phyloP scores from a whole-genome alignment of 2,113 vertebrate species.

The Thermophis baileyi region DNA sequence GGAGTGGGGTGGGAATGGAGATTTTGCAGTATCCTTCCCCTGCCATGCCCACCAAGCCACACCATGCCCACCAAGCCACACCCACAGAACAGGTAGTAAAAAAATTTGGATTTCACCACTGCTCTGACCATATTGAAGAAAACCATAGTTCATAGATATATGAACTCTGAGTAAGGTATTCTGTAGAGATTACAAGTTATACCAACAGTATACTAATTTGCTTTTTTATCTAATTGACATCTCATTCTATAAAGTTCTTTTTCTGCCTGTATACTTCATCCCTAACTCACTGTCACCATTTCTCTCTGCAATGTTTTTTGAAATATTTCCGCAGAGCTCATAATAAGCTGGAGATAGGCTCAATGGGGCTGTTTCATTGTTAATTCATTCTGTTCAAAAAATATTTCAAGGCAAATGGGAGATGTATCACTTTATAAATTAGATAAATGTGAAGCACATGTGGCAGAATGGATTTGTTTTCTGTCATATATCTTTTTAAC shows the following conservation, averaged over 20 bases:
- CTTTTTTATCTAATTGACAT: not conserved
- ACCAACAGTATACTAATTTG: not conserved
- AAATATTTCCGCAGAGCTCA: not conserved
- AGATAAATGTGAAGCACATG: conserved; percentile 6
- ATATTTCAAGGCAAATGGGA: conserved; percentile 26
- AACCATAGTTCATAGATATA: not conserved
- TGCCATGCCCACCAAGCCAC: no score
- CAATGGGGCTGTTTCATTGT: conserved; percentile 1
- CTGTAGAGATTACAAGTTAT: not conserved
- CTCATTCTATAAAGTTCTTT: not conserved
- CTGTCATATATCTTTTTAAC: not conserved
- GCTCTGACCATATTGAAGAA: not conserved
- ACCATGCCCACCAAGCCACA: no score
- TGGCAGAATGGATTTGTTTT: conserved; percentile 26
- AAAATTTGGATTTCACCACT: no score
- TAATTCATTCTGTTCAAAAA: conserved; percentile 6
- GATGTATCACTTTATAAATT: conserved; percentile 20
- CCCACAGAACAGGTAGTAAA: no score
- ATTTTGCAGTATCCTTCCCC: no score
- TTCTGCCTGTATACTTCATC: not conserved
- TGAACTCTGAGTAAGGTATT: not conserved
- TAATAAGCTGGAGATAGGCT: not conserved
- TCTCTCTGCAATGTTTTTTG: not conserved
- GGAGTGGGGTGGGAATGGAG: no score
- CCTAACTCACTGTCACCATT: not conserved